Evolutionary conservation across 2,113 vertebrate genomes (phyloP).

Genomic region (Nothobranchius kuhntae): DNA sequence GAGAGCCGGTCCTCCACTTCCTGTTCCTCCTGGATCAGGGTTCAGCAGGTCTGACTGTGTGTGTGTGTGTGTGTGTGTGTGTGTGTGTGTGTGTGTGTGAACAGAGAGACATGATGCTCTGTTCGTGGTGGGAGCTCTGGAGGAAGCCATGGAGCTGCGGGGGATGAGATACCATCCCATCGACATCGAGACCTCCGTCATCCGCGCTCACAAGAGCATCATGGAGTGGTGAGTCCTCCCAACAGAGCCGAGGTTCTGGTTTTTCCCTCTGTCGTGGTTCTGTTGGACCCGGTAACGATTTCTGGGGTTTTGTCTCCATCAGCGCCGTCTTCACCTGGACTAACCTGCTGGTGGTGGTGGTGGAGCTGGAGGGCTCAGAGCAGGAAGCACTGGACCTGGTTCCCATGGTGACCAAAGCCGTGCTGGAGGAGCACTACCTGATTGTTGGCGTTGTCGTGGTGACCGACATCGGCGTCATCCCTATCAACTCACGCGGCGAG

Average conservation of each 20-base stretch:
- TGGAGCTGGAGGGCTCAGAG: conserved; percentile 97
- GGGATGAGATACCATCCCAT: conserved; percentile 99
- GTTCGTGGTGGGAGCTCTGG: conserved; percentile 96
- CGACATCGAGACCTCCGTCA: conserved; percentile 98
- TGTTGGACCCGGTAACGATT: too few species aligned
- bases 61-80: neutral
- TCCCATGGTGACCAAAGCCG: conserved; percentile 95
- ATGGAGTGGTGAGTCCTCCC: conserved; percentile 88
- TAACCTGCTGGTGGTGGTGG: conserved; percentile 96
- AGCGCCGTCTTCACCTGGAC: conserved; percentile 99
- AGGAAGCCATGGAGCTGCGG: conserved; percentile 97
- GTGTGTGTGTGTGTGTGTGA: neutral
- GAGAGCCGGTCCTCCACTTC: accelerated
- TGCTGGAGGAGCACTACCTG: conserved; percentile 98
- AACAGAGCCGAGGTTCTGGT: accelerated
- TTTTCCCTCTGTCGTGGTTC: neutral
- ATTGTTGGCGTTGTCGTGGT: conserved; percentile 98
- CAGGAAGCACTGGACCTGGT: conserved; percentile 98
- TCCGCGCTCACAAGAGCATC: conserved; percentile 96
- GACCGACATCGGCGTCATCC: conserved; percentile 98
- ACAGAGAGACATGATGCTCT: conserved; percentile 96
- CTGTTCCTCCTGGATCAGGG: accelerated
- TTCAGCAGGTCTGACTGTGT: neutral
- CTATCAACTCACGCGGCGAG: conserved; percentile 99
- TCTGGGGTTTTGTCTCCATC: conserved; percentile 20